Evolutionary conservation across 1,140 invertebrate genomes (phyloP), one percentile per base, ranked within the genome.

Genomic region (Acromyrmex heyeri): DNA sequence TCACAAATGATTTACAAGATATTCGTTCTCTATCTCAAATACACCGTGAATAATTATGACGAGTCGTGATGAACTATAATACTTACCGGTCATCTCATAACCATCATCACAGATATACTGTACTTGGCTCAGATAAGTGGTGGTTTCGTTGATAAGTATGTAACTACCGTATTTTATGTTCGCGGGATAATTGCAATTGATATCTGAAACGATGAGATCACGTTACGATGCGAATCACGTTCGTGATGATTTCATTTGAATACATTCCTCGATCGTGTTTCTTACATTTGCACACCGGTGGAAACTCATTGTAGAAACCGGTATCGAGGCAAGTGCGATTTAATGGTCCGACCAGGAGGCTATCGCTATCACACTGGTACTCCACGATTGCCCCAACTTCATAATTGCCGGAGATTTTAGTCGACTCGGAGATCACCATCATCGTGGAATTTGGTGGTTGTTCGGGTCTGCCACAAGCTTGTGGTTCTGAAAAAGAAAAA

Each of bases 371-470:
- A 91, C 98, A 99, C 62, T 96, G 96, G 95, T 99, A 99, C 90
- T 98, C 97, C 30, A 99, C 97, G n/a, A 96, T 96, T 1, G 98
- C 96, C 0, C 98, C 98, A 1, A 99, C 98, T 88, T 98, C 97
- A 93, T 98, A 98, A 27, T 94, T 94, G 24, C 96, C 94, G 3
- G 96, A 95, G 75, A 91, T 91, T 48, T 91, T 90, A 38, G 88
- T 87, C 3, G 89, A 55, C 2, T 88, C 8, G 70, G 67, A 92
- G 7, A 95, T 95, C 1, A 96, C 96, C 0, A 97, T 93, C 96
- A 99, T 98, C 5, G 98, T 99, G 1, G 98, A 99, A 94, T 99
- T 99, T 12, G 98, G 98, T 1, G 98, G 98, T 93, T 99, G 98
- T 93, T 99, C 98, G 0, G 98, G 98, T 72, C 97, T 95, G 12